Conservation (phyloP, 2,113 vertebrate species). For the Mungos mungo region DNA sequence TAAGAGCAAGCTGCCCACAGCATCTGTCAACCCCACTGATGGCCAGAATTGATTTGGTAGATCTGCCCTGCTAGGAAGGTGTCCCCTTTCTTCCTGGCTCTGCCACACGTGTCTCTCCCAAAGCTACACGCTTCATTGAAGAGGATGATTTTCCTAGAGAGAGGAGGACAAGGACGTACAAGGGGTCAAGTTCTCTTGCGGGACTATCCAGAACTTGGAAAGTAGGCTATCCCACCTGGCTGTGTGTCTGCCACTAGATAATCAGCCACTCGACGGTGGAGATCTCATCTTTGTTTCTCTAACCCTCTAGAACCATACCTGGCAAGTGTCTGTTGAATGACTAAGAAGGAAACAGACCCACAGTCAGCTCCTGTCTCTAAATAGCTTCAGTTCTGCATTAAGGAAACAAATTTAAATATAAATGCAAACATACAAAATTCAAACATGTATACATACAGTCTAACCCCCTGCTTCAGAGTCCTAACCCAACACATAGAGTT, state of each 20-base stretch:
- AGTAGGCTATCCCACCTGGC: neutral
- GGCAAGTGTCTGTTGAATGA: neutral
- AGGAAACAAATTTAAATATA: slow-evolving; percentile 10
- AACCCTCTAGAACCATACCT: neutral
- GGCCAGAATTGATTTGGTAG: neutral
- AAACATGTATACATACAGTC: neutral
- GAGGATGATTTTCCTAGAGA: neutral
- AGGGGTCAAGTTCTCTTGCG: neutral
- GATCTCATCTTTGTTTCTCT: neutral
- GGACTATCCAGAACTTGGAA: neutral
- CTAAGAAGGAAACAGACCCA: slow-evolving; percentile 17
- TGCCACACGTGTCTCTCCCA: neutral
- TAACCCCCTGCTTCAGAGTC: neutral
- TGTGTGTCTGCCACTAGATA: neutral
- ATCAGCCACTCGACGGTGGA: neutral
- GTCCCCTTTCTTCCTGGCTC: slow-evolving; percentile 17
- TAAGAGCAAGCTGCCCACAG: neutral
- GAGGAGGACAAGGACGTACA: neutral
- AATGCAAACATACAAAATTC: neutral
- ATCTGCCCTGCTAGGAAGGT: neutral
- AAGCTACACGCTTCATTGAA: neutral
- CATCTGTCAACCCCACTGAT: neutral
- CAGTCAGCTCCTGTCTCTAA: neutral
- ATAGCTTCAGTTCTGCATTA: neutral
- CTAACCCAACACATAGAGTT: neutral